Base-by-base conservation (phyloP, 2,797 vertebrate genomes). In the Pristis pectinata region DNA sequence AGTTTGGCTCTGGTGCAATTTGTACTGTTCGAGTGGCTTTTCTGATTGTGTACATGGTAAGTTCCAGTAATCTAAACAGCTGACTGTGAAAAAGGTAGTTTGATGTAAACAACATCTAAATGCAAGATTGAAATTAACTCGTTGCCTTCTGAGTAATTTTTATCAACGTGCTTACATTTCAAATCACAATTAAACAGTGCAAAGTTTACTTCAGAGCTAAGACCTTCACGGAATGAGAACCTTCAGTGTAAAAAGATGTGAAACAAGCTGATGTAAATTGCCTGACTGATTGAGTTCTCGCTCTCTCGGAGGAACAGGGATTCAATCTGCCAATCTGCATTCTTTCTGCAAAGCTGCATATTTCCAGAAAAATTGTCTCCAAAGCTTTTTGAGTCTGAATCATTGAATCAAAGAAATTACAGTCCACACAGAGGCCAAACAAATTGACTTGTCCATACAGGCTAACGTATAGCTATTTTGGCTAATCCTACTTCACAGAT, bases 1-100 rank as follows among this genome's bases (percentile, higher is more conserved):
- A 91, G 37, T 41, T 91, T 67, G 87, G 59, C 87, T 22, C 0
- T 67, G 61, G 17, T 22, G 64, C 59, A 91, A 87, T 67, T 24
- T 41, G n/a, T 41, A 41, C n/a, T 64, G 61, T 41, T 61, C 2
- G 19, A 91, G 59, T 91, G 87, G n/a, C 87, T 22, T 37, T 91
- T 91, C 64, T 67, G 61, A 91, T 61, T 67, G 59, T 64, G 49
- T 67, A 91, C 61, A 91, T 91, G 87, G n/a, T 41, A n/a, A 67
- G 59, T 41, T 91, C 61, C 87, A 91, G n/a, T 91, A 91, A 91
- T 91, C 87, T 91, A 91, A 91, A 91, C 87, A 91, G n/a, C 59
- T 64, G 87, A 19, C 59, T 91, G n/a, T 67, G n/a, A 24, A 91
- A 61, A 91, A 72, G n/a, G 61, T 91, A 37, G 61, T 9, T 64